Percentiles rank a stretch among this genome's conserved stretches.
Conservation (phyloP, 2,888 invertebrate species). For the Exephanes ischioxanthus region DNA sequence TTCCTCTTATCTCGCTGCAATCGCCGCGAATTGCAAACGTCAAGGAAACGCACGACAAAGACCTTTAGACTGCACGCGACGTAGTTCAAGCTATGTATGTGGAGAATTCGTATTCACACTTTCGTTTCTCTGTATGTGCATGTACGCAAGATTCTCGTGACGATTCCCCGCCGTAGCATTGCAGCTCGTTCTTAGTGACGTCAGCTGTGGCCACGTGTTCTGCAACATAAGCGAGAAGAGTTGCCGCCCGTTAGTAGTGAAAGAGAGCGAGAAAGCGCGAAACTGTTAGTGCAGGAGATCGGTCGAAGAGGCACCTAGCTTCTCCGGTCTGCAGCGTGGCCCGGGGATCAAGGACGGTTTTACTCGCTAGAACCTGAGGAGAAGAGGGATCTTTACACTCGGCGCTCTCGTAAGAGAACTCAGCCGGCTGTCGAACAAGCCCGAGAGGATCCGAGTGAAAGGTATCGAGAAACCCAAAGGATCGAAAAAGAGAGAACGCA, state of each 20-base stretch:
- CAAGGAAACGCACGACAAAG: constrained; percentile 68
- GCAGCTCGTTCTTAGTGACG: constrained; percentile 72
- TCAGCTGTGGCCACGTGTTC: constrained; percentile 80
- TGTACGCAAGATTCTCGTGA: constrained; percentile 73
- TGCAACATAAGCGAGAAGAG: constrained; percentile 72
- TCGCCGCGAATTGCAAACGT: constrained; percentile 1
- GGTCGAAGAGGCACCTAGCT: constrained; percentile 38
- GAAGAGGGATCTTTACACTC: constrained; percentile 63
- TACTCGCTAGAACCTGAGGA: constrained; percentile 78
- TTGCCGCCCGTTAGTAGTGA: constrained; percentile 31
- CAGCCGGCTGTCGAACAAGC: neutral
- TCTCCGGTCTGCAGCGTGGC: constrained; percentile 77
- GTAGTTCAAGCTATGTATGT: neutral
- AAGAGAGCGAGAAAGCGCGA: constrained; percentile 21
- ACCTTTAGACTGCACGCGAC: constrained; percentile 39
- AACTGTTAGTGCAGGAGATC: constrained; percentile 47
- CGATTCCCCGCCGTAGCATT: constrained; percentile 64
- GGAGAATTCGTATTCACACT: neutral
- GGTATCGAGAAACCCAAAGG: neutral
- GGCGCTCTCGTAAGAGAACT: constrained; percentile 68
- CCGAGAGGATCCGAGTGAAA: constrained; percentile 33
- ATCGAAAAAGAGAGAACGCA: constrained; percentile 48
- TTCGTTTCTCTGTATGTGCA: neutral
- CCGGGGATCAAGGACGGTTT: constrained; percentile 84
- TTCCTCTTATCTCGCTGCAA: neutral